phyloP scores from a whole-genome alignment of 1,140 invertebrate genomes.

The Ceratitis capitata region DNA sequence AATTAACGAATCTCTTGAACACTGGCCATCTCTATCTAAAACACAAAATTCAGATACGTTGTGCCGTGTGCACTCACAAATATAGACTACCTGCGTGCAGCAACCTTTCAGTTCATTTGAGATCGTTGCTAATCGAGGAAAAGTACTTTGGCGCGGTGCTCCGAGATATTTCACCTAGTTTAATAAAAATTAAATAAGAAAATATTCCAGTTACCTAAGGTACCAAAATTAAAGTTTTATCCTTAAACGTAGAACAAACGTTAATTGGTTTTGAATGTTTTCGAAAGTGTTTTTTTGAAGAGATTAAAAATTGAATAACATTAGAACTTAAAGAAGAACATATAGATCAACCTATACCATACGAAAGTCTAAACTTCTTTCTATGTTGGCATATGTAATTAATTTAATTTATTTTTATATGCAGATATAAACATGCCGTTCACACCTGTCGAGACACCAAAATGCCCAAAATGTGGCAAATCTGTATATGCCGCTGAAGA shows the following conservation, averaged over 20 bases:
- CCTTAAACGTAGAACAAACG: not conserved
- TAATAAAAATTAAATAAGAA: conserved; percentile 17
- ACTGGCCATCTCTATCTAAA: conserved; percentile 41
- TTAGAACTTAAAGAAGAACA: not conserved
- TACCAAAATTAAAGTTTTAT: not conserved
- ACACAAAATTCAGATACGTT: conserved; percentile 47
- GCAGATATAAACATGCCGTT: conserved; percentile 86
- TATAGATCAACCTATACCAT: not conserved
- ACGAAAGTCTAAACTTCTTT: not conserved
- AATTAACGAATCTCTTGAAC: conserved; percentile 5
- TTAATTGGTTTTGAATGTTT: not conserved
- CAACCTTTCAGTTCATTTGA: conserved; percentile 65
- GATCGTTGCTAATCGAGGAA: conserved; percentile 60
- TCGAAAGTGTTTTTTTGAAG: not conserved
- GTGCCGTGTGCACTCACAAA: conserved; percentile 66
- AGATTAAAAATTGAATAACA: not conserved
- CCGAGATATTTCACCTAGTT: conserved; percentile 36
- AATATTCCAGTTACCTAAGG: conserved; percentile 36
- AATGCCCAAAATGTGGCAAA: conserved; percentile 98
- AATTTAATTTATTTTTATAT: conserved; percentile 31
- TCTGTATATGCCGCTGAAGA: conserved; percentile 99
- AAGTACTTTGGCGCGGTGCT: conserved; percentile 43
- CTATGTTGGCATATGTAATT: conserved; percentile 16
- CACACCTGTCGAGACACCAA: conserved; percentile 93
- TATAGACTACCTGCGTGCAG: conserved; percentile 65